Conservation (phyloP, 2,888 invertebrate genomes). For the Zygaena filipendulae region DNA sequence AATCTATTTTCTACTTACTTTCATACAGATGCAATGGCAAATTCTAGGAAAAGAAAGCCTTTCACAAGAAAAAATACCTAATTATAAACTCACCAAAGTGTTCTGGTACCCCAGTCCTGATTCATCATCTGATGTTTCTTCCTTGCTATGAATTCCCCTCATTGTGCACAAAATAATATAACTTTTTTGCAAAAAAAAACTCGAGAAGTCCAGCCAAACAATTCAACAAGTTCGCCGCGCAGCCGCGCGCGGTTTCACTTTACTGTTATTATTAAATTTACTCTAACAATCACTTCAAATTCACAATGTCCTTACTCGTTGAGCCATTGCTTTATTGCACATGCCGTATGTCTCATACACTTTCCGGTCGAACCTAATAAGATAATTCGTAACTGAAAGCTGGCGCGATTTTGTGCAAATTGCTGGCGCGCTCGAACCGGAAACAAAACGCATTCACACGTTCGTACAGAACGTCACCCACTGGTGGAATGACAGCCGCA, state of each 20-base stretch:
- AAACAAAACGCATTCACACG: conserved; percentile 36
- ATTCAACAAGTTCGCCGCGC: conserved; percentile 25
- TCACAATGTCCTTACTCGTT: conserved; percentile 33
- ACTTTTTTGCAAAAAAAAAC: conserved; percentile 29
- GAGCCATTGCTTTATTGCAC: conserved; percentile 35
- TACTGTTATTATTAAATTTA: no score
- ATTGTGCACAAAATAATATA: conserved; percentile 31
- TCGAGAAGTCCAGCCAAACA: conserved; percentile 39
- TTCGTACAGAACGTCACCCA: conserved; percentile 41
- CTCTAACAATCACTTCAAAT: no score
- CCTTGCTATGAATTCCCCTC: conserved; percentile 43
- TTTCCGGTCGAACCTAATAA: conserved; percentile 35
- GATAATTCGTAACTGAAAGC: conserved; percentile 58
- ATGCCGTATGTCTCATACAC: conserved; percentile 24
- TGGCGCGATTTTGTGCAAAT: conserved; percentile 56
- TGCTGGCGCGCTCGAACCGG: conserved; percentile 35
- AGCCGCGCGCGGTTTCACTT: conserved; percentile 21
- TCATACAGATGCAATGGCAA: no score
- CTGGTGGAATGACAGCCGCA: conserved; percentile 51
- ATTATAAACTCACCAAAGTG: conserved; percentile 69
- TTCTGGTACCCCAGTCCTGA: conserved; percentile 77
- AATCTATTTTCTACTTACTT: no score
- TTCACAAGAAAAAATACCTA: conserved; percentile 44
- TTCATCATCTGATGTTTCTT: conserved; percentile 67
- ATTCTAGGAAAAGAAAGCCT: no score